Evolutionary conservation across 2,888 invertebrate species (phyloP), one percentile per base, ranked within the genome.

Genomic region (Amiota mariae): DNA sequence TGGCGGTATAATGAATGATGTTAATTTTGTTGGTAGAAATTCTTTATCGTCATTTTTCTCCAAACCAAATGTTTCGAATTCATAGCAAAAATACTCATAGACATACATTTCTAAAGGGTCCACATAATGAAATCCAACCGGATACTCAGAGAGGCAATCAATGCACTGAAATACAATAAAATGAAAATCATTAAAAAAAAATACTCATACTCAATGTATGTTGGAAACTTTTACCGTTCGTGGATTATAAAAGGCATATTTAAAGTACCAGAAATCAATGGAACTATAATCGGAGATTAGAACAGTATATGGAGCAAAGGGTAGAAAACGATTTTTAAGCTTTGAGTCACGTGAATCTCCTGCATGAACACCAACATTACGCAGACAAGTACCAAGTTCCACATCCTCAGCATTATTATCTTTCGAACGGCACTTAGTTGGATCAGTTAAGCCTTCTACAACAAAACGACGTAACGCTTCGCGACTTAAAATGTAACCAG

Each of bases 51-150:
- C 11, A 51, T 68, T 11, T 20, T 51, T 63, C 1, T 57, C 49
- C n/a, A 76, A 67, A 0, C 80, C 82, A 54, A 74, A 48, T 0
- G 76, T 54, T 57, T 79, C 79, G 46, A 81, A 76, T 8, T 76
- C 70, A 54, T 86, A 82, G 57, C 72, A 75, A 12, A 85, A 75
- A 70, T 74, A 86, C 10, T 85, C 82, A 36, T 71, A 82, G n/a
- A 78, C 70, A 73, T 84, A 80, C n/a, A 85, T 78, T 3, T 79
- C 73, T 0, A 74, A 63, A 15, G 79, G 78, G 6, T 92, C 91
- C 0, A 98, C 95, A 90, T 98, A 98, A 90, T 98, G 98, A 91
- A 98, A 98, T 0, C 97, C 95, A 6, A 98, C 93, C 0, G 98
- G 97, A 89, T 96, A 96, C 87, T 98, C 97, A 0, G 96, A 96